These are phyloP conservation scores for Samia ricini DNA, from an alignment of 1,140 invertebrate species.

Conservation along the genomic window DNA sequence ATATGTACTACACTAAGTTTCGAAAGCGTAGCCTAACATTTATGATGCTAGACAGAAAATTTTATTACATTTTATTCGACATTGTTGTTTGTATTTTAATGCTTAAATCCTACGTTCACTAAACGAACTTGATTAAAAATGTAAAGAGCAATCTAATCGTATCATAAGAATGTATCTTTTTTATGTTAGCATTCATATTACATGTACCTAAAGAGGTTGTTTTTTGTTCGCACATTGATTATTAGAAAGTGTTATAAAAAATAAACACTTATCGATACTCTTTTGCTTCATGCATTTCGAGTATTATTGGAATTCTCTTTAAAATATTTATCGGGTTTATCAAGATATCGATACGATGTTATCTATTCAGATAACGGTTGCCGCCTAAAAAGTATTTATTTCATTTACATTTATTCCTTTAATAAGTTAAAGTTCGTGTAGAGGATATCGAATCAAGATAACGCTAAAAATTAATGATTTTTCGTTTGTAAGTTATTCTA, in stretches of 20 bases:
- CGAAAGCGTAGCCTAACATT: not conserved
- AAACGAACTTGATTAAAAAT: not conserved
- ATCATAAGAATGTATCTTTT: slow-evolving; percentile 15
- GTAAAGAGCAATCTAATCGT: not conserved
- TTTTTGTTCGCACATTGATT: slow-evolving; percentile 42
- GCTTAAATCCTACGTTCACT: not conserved
- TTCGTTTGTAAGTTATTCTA: no score
- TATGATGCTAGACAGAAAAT: not conserved
- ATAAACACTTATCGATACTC: slow-evolving; percentile 43
- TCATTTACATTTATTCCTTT: slow-evolving; percentile 68
- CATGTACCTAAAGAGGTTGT: slow-evolving; percentile 41
- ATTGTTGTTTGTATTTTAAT: no score
- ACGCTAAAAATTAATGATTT: no score
- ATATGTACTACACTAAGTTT: not conserved
- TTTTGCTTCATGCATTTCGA: slow-evolving; percentile 40
- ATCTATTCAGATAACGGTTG: slow-evolving; percentile 69
- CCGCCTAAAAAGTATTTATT: slow-evolving; percentile 63
- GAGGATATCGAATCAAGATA: no score
- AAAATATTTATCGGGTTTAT: slow-evolving; percentile 66
- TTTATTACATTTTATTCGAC: not conserved
- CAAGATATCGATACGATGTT: slow-evolving; percentile 64
- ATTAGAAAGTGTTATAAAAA: slow-evolving; percentile 38
- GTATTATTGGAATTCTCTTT: slow-evolving; percentile 48
- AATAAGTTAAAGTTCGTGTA: no score
- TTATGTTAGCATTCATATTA: slow-evolving; percentile 17